phyloP scores from a whole-genome alignment of 2,888 invertebrate species.

The Netelia fuscicornis region DNA sequence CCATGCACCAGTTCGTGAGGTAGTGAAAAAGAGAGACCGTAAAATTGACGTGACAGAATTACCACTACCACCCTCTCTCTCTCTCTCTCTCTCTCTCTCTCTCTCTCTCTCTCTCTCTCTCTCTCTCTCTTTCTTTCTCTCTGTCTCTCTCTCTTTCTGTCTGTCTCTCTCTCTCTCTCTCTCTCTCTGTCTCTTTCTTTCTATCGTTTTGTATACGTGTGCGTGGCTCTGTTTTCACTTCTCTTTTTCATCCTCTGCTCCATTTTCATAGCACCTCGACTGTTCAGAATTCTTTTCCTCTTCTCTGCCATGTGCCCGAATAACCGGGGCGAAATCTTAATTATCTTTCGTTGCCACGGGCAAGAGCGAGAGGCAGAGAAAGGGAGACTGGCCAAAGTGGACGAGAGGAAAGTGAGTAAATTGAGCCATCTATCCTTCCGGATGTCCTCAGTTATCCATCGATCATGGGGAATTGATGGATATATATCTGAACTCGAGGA shows the following conservation, averaged over 20 bases:
- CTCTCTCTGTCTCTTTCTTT: slow-evolving; percentile 24
- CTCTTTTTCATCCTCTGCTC: slow-evolving; percentile 34
- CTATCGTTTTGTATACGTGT: slow-evolving; percentile 10
- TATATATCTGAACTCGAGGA: slow-evolving; percentile 29
- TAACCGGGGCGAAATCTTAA: slow-evolving; percentile 66
- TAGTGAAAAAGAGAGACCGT: slow-evolving; percentile 27
- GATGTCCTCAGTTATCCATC: slow-evolving; percentile 51
- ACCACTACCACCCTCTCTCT: slow-evolving; percentile 51
- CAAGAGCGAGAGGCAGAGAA: slow-evolving; percentile 25
- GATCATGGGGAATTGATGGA: slow-evolving; percentile 65
- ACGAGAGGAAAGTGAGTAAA: slow-evolving; percentile 50
- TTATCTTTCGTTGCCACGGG: slow-evolving; percentile 66
- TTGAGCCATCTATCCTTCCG: slow-evolving; percentile 62
- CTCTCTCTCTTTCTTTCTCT: slow-evolving; percentile 9
- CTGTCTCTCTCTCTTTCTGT: slow-evolving; percentile 24
- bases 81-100: slow-evolving; percentile 20
- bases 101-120: slow-evolving; percentile 22
- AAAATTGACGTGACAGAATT: slow-evolving; percentile 66
- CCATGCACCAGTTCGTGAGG: slow-evolving; percentile 27
- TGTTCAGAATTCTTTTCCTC: slow-evolving; percentile 58
- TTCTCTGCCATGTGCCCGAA: slow-evolving; percentile 37
- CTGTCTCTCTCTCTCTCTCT: slow-evolving; percentile 23
- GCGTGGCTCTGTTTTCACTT: slow-evolving; percentile 31
- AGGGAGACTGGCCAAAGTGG: neutral
- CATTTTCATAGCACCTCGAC: slow-evolving; percentile 44